Conservation (phyloP, 2,888 invertebrate species). For the Sphaeridia pumilis region DNA sequence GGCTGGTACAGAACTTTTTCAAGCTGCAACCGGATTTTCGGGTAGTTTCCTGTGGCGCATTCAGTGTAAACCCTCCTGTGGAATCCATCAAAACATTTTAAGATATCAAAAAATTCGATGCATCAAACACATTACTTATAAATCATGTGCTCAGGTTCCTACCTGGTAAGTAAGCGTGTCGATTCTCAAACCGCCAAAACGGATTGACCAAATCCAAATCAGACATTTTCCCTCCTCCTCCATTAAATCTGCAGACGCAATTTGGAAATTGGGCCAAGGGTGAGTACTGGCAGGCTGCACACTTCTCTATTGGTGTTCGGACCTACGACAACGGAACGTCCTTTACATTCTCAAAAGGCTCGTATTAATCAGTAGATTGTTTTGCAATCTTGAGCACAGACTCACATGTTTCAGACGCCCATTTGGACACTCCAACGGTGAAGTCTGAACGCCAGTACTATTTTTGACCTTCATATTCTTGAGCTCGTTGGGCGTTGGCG, state of each 20-base stretch:
- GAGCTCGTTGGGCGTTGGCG: not conserved
- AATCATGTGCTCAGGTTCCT: not conserved
- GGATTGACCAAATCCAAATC: not conserved
- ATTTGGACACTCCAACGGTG: not conserved
- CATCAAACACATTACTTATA: not conserved
- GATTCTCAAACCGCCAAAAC: not conserved
- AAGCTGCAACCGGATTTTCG: constrained; percentile 22
- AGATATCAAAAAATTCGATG: not conserved
- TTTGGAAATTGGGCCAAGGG: constrained; percentile 1
- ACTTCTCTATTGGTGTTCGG: not conserved
- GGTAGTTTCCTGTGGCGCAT: constrained; percentile 20
- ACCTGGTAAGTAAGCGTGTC: not conserved
- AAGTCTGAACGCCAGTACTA: constrained; percentile 1
- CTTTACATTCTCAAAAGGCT: no score
- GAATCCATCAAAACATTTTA: not conserved
- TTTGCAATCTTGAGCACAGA: not conserved
- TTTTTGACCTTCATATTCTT: not conserved
- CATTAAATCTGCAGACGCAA: not conserved
- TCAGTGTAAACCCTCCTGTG: constrained; percentile 34
- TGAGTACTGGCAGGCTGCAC: not conserved
- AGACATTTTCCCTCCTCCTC: not conserved
- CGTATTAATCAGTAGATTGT: not conserved
- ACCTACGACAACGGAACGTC: not conserved
- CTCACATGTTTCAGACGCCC: not conserved
- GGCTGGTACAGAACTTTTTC: constrained; percentile 33